Percentiles rank a stretch among this genome's conserved stretches.
Evolutionary conservation across 1,140 invertebrate species (phyloP).

Genomic region (Drosophila parvula): DNA sequence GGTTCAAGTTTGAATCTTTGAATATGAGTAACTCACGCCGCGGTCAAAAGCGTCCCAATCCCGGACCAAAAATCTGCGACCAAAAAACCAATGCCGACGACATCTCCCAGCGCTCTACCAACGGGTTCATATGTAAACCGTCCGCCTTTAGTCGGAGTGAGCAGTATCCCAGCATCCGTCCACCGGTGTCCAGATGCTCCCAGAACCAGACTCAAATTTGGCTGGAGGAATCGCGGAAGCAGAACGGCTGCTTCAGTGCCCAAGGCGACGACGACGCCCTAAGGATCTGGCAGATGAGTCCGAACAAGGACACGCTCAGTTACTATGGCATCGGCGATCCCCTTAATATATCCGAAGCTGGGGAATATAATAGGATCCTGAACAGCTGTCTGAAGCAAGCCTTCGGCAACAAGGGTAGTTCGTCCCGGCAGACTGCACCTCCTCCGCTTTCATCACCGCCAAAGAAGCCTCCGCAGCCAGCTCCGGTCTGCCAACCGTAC

Average conservation of each 20-base stretch:
- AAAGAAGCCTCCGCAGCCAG: neutral
- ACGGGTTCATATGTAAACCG: conserved; percentile 48
- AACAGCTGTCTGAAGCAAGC: conserved; percentile 15
- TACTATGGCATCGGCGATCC: conserved; percentile 43
- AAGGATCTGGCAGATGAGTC: conserved; percentile 37
- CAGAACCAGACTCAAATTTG: conserved; percentile 7
- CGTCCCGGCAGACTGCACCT: neutral
- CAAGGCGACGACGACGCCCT: conserved; percentile 17
- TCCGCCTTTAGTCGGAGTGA: conserved; percentile 14
- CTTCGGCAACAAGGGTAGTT: neutral
- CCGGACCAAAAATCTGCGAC: no score
- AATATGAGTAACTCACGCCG: neutral
- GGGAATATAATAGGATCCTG: conserved; percentile 19
- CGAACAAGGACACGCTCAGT: conserved; percentile 31
- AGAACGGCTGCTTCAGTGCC: conserved; percentile 15
- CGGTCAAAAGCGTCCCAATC: neutral
- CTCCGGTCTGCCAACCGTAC: neutral
- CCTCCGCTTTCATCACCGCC: neutral
- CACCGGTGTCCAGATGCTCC: conserved; percentile 48
- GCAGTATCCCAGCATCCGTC: conserved; percentile 45
- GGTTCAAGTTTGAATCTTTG: neutral
- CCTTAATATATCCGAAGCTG: conserved; percentile 5
- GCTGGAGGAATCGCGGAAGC: conserved; percentile 26
- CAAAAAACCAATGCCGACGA: neutral
- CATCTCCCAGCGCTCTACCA: neutral